Base-by-base conservation (phyloP, 2,888 invertebrate genomes). In the Lepidochitona cinerea region DNA sequence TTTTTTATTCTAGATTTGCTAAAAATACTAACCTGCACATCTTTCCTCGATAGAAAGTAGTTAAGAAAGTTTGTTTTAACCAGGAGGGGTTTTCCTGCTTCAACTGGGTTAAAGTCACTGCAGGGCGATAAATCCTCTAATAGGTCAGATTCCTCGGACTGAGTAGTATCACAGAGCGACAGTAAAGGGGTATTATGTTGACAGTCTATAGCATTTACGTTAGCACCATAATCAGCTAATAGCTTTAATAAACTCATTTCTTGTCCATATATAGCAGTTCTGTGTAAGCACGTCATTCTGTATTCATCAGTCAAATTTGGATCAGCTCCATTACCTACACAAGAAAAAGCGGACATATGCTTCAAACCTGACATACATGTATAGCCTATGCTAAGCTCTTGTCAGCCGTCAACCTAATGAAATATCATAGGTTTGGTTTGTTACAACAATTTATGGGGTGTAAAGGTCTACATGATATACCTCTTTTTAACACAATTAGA, bases 321-420 rank as follows among this genome's bases (percentile, higher is more conserved):
- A 76, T 88, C 84, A 7, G 85, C 87, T 12, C 87, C 86, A 74
- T 84, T 78, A 65, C 82, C 87, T 88, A 72, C 70, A 75, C n/a
- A n/a, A n/a, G n/a, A n/a, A n/a, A n/a, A n/a, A n/a, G n/a, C n/a
- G n/a, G n/a, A n/a, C n/a, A n/a, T n/a, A n/a, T n/a, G n/a, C n/a
- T n/a, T n/a, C n/a, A n/a, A n/a, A n/a, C n/a, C n/a, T n/a, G n/a
- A n/a, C n/a, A n/a, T n/a, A n/a, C n/a, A n/a, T n/a, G n/a, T n/a
- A n/a, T n/a, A n/a, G n/a, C n/a, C n/a, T n/a, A n/a, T n/a, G n/a
- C n/a, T n/a, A n/a, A n/a, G n/a, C n/a, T n/a, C n/a, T n/a, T n/a
- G n/a, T n/a, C n/a, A n/a, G n/a, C n/a, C n/a, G n/a, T n/a, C n/a
- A n/a, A n/a, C n/a, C n/a, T n/a, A n/a, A n/a, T n/a, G n/a, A n/a